Evolutionary conservation across 2,797 vertebrate genomes (phyloP).

Genomic region (Caiman crocodilus): DNA sequence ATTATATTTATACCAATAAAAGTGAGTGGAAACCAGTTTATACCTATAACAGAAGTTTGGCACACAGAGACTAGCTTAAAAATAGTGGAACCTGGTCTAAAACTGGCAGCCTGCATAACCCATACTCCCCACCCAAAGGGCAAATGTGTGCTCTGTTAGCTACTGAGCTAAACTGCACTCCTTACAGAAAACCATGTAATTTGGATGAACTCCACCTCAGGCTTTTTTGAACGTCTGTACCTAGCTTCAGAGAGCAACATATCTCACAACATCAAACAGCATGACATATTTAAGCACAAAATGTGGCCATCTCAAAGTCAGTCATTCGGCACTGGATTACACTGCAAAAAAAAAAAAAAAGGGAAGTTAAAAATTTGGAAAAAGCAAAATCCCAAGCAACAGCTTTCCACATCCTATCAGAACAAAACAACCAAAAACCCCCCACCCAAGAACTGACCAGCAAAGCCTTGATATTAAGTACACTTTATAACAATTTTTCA

Average conservation of each 20-base stretch:
- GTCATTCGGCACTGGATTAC: background rate
- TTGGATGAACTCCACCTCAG: no score
- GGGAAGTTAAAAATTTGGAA: slow-evolving; percentile 18
- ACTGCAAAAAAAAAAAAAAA: background rate
- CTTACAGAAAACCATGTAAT: no score
- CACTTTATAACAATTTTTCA: background rate
- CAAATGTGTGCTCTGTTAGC: no score
- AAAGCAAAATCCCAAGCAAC: slow-evolving; percentile 18
- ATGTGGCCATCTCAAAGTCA: background rate
- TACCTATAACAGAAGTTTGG: no score
- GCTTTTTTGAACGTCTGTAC: no score
- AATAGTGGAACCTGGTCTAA: no score
- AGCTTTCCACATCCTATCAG: background rate
- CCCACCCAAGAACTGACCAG: background rate
- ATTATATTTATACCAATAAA: no score
- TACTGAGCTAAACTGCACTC: no score
- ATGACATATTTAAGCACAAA: background rate
- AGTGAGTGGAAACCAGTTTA: no score
- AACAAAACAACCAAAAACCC: background rate
- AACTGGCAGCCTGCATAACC: no score
- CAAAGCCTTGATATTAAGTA: background rate
- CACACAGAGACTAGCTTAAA: no score
- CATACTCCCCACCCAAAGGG: no score
- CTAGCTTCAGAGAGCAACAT: background rate
- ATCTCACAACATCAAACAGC: background rate